Conservation (phyloP, 2,888 invertebrate species). For the Actias luna region DNA sequence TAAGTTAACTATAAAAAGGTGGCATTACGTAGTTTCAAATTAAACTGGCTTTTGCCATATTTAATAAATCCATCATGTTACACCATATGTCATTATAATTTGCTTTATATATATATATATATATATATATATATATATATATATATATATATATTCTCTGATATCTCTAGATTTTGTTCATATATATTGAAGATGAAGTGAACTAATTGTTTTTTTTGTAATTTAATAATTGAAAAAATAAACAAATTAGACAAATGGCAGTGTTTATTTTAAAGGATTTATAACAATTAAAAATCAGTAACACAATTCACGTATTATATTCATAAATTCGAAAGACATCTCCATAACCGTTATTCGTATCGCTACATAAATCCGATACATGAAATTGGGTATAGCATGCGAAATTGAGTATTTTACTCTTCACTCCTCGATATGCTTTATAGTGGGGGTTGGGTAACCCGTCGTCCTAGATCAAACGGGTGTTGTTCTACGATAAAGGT, state of each 20-base stretch:
- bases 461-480: constrained; percentile 75
- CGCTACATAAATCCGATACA: constrained; percentile 44
- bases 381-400: constrained; percentile 44
- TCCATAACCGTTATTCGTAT: constrained; percentile 42
- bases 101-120: too few relatives aligned
- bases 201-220: neutral
- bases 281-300: constrained; percentile 73
- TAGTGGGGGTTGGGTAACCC: constrained; percentile 49
- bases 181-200: neutral
- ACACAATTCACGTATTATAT: constrained; percentile 65
- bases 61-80: neutral
- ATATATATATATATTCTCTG: too few relatives aligned
- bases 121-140: too few relatives aligned
- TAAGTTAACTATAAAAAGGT: neutral
- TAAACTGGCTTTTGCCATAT: neutral
- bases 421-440: constrained; percentile 79
- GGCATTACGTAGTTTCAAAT: neutral
- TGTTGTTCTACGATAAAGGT: constrained; percentile 82
- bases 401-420: constrained; percentile 62
- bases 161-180: neutral
- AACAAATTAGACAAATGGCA: constrained; percentile 70
- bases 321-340: constrained; percentile 74
- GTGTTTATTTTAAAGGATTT: constrained; percentile 75
- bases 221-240: neutral
- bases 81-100: neutral